Percentiles rank a stretch among this genome's conserved stretches.
phyloP scores from a whole-genome alignment of 2,888 invertebrate genomes.

The Belgica antarctica region DNA sequence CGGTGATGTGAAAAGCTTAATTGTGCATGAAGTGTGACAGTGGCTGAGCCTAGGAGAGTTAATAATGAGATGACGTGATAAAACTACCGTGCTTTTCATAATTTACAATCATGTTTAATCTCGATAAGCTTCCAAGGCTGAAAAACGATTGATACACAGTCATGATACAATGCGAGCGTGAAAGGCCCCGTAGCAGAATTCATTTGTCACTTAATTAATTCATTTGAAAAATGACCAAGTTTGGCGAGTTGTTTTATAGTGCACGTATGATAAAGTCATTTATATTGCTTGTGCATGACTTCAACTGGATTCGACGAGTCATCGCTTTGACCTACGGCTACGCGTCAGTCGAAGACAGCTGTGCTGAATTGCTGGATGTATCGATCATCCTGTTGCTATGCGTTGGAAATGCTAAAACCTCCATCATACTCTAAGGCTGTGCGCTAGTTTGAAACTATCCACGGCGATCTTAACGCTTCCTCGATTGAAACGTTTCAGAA shows the following conservation, averaged over 20 bases:
- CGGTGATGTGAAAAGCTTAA: background rate
- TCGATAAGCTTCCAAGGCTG: background rate
- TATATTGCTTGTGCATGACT: too few relatives aligned
- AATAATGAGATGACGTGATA: background rate
- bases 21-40: background rate
- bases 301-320: too few relatives aligned
- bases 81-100: background rate
- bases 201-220: conserved; percentile 24
- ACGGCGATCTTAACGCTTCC: too few relatives aligned
- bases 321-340: too few relatives aligned
- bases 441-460: too few relatives aligned
- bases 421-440: too few relatives aligned
- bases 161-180: background rate
- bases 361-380: too few relatives aligned
- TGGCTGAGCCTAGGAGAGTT: background rate
- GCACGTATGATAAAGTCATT: too few relatives aligned
- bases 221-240: background rate
- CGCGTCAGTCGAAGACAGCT: too few relatives aligned
- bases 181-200: background rate
- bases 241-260: background rate
- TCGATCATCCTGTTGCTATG: too few relatives aligned
- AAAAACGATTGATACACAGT: background rate
- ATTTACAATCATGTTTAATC: conserved; percentile 14
- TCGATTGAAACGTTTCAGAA: background rate
- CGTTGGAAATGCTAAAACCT: too few relatives aligned